A percentile compares a stretch with the other conserved stretches of the same genome.
Conservation (phyloP, 2,888 invertebrate genomes). For the Syrphus vitripennis region DNA sequence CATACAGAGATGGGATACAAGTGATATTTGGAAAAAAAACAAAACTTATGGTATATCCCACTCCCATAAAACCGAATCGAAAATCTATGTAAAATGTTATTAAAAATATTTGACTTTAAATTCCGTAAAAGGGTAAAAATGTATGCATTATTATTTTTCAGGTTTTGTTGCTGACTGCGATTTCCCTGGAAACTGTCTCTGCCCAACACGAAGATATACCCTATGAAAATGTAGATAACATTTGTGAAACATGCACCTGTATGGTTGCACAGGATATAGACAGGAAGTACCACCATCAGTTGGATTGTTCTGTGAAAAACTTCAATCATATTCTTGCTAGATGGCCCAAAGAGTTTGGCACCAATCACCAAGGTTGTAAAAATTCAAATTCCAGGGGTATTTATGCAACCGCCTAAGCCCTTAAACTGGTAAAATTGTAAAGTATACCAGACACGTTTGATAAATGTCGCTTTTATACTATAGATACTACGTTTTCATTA, state of each 20-base stretch:
- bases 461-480: too few relatives aligned
- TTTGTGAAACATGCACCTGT: slow-evolving; percentile 78
- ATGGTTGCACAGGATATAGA: slow-evolving; percentile 74
- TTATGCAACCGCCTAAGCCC: too few relatives aligned
- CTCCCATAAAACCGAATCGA: too few relatives aligned
- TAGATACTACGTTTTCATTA: too few relatives aligned
- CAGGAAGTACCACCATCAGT: slow-evolving; percentile 73
- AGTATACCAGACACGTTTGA: too few relatives aligned
- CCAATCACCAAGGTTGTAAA: slow-evolving; percentile 74
- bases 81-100: too few relatives aligned
- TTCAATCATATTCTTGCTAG: slow-evolving; percentile 79
- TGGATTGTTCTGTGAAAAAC: slow-evolving; percentile 77
- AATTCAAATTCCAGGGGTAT: neutral
- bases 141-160: slow-evolving; percentile 57
- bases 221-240: slow-evolving; percentile 77
- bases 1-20: too few relatives aligned
- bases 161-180: slow-evolving; percentile 64
- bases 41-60: too few relatives aligned
- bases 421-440: too few relatives aligned
- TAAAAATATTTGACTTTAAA: too few relatives aligned
- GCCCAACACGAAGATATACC: slow-evolving; percentile 78
- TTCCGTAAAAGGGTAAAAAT: too few relatives aligned
- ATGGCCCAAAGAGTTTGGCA: slow-evolving; percentile 79
- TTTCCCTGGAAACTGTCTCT: neutral
- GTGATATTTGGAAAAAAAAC: too few relatives aligned